Conservation (phyloP, 2,797 vertebrate species). For the Lates japonicus region DNA sequence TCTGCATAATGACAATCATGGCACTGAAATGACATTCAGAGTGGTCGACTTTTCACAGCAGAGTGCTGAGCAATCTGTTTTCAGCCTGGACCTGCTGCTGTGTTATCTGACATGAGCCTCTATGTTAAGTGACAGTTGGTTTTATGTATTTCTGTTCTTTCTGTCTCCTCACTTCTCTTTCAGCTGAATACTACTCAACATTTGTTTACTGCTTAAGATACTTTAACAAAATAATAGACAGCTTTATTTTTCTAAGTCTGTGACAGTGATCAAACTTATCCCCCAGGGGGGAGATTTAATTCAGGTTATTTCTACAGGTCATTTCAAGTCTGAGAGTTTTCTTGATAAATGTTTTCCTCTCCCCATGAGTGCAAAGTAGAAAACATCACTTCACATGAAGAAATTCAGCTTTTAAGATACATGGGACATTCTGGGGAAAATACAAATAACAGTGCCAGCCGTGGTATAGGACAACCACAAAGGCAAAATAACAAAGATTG, state of each 20-base stretch:
- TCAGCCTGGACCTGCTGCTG: no score
- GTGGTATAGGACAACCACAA: constrained; percentile 19
- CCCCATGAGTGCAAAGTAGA: constrained; percentile 4
- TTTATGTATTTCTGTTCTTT: background rate
- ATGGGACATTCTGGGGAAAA: constrained; percentile 29
- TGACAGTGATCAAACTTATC: constrained; percentile 21
- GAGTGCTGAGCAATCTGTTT: background rate
- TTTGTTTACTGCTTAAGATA: constrained; percentile 15
- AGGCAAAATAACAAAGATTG: constrained; percentile 49
- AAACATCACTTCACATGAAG: constrained; percentile 14
- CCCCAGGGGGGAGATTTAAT: background rate
- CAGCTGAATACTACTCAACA: background rate
- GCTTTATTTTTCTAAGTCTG: constrained; percentile 23
- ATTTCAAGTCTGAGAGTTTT: constrained; percentile 10
- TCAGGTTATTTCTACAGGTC: constrained; percentile 7
- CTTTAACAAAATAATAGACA: background rate
- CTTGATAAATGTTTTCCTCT: background rate
- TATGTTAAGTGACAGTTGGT: background rate
- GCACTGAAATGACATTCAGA: constrained; percentile 2
- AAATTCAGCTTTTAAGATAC: constrained; percentile 19
- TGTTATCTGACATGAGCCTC: background rate
- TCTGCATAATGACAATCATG: constrained; percentile 13
- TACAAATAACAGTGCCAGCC: constrained; percentile 9
- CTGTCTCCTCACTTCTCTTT: background rate
- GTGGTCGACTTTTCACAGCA: background rate